These are phyloP conservation scores for Sipha maydis DNA, from an alignment of 2,888 invertebrate genomes.

Conservation along the genomic window DNA sequence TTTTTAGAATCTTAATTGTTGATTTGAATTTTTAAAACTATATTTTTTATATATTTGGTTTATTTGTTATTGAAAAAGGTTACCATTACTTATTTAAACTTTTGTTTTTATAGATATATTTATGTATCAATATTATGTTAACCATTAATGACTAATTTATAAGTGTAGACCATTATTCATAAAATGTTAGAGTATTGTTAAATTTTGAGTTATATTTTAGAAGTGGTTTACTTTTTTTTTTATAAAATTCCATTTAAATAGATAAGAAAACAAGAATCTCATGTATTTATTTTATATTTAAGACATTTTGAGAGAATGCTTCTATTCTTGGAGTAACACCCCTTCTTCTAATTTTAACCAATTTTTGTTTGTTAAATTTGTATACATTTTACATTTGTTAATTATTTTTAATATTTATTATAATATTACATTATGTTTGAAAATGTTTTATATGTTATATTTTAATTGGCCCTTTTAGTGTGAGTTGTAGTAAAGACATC, in stretches of 20 bases:
- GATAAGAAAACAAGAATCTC: too few relatives aligned
- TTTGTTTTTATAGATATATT: background rate
- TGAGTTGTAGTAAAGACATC: conserved; percentile 83
- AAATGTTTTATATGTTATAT: background rate
- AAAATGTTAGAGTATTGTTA: too few relatives aligned
- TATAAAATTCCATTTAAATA: too few relatives aligned
- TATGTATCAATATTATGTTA: background rate
- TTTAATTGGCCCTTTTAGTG: conserved; percentile 69
- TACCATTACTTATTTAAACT: background rate
- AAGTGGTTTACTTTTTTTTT: too few relatives aligned
- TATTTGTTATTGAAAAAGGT: background rate
- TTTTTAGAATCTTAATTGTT: background rate
- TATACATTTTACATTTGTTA: background rate
- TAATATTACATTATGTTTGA: too few relatives aligned
- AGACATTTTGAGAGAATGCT: too few relatives aligned
- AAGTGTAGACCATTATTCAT: background rate
- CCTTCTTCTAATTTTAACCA: too few relatives aligned
- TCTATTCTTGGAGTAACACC: too few relatives aligned
- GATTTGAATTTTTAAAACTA: background rate
- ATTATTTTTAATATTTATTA: too few relatives aligned
- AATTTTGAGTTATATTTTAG: too few relatives aligned
- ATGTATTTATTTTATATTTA: too few relatives aligned
- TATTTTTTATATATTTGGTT: background rate
- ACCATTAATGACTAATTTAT: background rate
- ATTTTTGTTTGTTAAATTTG: too few relatives aligned